Evolutionary conservation across 1,140 invertebrate genomes (phyloP).

Genomic region (Achatina immaculata): DNA sequence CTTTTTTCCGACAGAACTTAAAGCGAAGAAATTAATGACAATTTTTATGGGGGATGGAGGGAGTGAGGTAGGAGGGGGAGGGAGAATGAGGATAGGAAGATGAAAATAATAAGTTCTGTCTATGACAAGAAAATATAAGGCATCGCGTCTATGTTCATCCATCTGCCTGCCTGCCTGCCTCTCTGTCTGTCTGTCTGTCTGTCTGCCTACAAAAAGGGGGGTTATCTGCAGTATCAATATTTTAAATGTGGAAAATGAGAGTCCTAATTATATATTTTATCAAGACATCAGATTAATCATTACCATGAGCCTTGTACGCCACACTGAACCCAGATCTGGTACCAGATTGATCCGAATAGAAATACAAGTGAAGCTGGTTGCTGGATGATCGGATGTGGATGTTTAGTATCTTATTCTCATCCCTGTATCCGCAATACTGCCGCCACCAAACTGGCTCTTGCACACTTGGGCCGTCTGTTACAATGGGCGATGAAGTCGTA

Average conservation of each 20-base stretch:
- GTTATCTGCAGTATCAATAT: background rate
- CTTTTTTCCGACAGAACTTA: too few relatives aligned
- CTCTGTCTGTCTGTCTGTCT: too few relatives aligned
- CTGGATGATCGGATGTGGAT: background rate
- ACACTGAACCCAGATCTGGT: background rate
- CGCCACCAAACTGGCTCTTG: too few relatives aligned
- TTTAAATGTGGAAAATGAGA: background rate
- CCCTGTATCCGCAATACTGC: background rate
- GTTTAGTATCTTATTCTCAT: conserved; percentile 1
- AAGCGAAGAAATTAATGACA: too few relatives aligned
- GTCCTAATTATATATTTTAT: background rate
- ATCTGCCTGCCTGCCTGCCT: background rate
- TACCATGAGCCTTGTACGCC: background rate
- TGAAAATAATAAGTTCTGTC: background rate
- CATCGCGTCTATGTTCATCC: background rate
- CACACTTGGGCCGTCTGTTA: background rate
- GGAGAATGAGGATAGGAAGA: too few relatives aligned
- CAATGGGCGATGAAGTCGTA: background rate
- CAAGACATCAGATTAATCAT: background rate
- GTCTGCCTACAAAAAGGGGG: too few relatives aligned
- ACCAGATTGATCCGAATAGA: background rate
- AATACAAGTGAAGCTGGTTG: background rate
- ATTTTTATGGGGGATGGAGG: too few relatives aligned
- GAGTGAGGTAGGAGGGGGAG: too few relatives aligned
- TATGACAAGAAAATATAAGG: background rate